Evolutionary conservation across 2,113 vertebrate species (phyloP).

Genomic region (Hemiscyllium ocellatum): DNA sequence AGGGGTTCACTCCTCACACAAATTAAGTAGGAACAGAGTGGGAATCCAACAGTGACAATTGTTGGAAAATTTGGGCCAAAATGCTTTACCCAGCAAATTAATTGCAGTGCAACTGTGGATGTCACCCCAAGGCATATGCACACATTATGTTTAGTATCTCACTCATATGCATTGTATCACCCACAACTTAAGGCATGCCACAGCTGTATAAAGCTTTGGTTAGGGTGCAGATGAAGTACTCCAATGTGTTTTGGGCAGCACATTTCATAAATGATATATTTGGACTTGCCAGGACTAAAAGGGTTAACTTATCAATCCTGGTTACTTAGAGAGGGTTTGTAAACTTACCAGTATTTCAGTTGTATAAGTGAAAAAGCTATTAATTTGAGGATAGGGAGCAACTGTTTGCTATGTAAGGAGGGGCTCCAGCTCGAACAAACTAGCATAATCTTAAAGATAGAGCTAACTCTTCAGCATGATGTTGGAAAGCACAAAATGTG

Average conservation of each 20-base stretch:
- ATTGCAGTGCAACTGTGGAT: not conserved
- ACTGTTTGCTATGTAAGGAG: not conserved
- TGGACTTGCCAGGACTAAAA: not conserved
- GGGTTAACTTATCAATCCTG: not conserved
- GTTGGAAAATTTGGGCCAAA: too few species aligned
- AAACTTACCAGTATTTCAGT: not conserved
- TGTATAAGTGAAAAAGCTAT: not conserved
- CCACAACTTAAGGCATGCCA: not conserved
- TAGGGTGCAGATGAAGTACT: not conserved
- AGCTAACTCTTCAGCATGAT: not conserved
- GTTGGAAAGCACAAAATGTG: not conserved
- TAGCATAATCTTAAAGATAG: not conserved
- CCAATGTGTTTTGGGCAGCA: not conserved
- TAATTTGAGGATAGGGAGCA: not conserved
- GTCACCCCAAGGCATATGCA: not conserved
- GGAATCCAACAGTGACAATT: too few species aligned
- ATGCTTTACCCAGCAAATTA: not conserved
- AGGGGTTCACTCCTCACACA: too few species aligned
- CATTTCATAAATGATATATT: not conserved
- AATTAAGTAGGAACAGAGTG: too few species aligned
- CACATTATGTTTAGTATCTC: not conserved
- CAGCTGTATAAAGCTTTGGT: not conserved
- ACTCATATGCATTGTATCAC: not conserved
- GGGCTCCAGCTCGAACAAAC: not conserved
- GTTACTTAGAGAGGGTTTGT: not conserved